Conservation (phyloP, 1,140 invertebrate species). For the Orussus abietinus region DNA sequence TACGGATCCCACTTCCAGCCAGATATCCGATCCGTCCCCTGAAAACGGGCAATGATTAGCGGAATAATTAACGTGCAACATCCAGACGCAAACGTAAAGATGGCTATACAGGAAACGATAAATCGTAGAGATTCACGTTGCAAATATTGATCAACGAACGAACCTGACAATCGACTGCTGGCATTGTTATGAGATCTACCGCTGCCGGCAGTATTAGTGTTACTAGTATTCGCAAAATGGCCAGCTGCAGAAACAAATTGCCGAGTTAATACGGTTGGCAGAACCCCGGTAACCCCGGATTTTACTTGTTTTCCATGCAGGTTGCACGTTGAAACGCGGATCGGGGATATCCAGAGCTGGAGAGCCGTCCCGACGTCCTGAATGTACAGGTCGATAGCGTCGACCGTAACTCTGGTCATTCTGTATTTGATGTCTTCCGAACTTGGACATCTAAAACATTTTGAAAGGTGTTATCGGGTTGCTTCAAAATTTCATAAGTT, state of each 20-base stretch:
- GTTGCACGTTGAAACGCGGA: slow-evolving; percentile 88
- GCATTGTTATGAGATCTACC: slow-evolving; percentile 50
- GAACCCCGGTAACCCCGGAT: slow-evolving; percentile 81
- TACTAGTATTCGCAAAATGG: slow-evolving; percentile 50
- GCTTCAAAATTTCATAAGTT: no score
- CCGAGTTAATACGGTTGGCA: slow-evolving; percentile 73
- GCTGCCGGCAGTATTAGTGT: slow-evolving; percentile 60
- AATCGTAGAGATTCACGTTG: slow-evolving; percentile 35
- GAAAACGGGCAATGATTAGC: no score
- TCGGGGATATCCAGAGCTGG: slow-evolving; percentile 83
- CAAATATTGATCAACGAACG: slow-evolving; percentile 8
- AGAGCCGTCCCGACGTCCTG: slow-evolving; percentile 85
- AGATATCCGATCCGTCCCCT: slow-evolving; percentile 65
- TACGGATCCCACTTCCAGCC: slow-evolving; percentile 91
- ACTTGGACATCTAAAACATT: slow-evolving; percentile 65
- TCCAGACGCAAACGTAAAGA: no score
- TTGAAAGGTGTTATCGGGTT: no score
- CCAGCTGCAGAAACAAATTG: slow-evolving; percentile 64
- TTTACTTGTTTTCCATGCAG: slow-evolving; percentile 87
- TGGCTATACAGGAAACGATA: no score
- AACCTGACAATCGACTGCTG: slow-evolving; percentile 44
- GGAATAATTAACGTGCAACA: no score
- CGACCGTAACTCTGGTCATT: slow-evolving; percentile 86
- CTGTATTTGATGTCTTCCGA: slow-evolving; percentile 92
- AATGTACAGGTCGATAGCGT: slow-evolving; percentile 86